Conservation (phyloP, 23 tunicate genomes). For the Halocynthia roretzi region DNA sequence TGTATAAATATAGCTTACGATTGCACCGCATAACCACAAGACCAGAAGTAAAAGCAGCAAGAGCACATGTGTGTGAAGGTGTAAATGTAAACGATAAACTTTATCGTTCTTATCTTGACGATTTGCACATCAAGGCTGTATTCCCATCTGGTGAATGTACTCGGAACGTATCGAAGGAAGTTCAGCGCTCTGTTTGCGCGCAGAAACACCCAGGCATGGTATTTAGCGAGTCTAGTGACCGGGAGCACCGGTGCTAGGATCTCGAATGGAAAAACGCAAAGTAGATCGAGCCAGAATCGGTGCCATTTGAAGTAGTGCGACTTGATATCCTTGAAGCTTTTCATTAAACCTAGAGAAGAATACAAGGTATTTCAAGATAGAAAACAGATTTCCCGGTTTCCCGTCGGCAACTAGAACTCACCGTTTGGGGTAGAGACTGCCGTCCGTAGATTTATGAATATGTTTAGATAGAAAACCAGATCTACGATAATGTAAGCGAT, state of each 20-base stretch:
- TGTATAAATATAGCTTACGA: conserved; percentile 20
- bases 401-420: not conserved
- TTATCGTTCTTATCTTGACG: conserved; percentile 49
- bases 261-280: conserved; percentile 64
- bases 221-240: conserved; percentile 28
- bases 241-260: conserved; percentile 46
- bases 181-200: conserved; percentile 50
- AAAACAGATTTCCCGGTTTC: not conserved
- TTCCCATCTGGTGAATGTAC: conserved; percentile 52
- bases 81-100: conserved; percentile 70
- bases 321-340: conserved; percentile 53
- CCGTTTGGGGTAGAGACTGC: conserved; percentile 63
- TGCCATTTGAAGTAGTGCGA: conserved; percentile 50
- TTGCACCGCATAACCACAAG: conserved; percentile 64
- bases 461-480: conserved; percentile 53
- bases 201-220: conserved; percentile 39
- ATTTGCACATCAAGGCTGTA: conserved; percentile 52
- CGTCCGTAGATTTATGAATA: conserved; percentile 55
- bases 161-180: conserved; percentile 55
- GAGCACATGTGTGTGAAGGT: conserved; percentile 75
- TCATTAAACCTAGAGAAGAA: conserved; percentile 35
- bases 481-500: conserved; percentile 56
- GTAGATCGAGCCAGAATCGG: conserved; percentile 53
- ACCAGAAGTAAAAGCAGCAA: conserved; percentile 58
- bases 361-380: not conserved